Evolutionary conservation across 2,888 invertebrate species (phyloP), one percentile per base, ranked within the genome.

Genomic region (Eristalis pertinax): DNA sequence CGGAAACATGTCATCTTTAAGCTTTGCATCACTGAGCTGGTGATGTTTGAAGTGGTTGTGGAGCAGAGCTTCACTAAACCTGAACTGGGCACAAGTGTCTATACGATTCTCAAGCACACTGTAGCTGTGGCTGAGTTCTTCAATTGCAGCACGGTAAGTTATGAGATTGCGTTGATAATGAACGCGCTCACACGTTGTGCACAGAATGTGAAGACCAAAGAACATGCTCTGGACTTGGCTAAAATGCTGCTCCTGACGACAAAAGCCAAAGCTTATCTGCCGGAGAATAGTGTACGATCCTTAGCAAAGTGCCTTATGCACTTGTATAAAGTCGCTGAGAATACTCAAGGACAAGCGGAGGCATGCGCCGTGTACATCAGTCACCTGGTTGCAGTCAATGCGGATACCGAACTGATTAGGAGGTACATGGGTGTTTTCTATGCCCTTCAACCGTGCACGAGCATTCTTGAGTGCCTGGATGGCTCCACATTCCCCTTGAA

Each of bases 1-100:
- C 85, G 91, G 1, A 91, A 91, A 22, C 92, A 92, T 78, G 89
- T 90, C n/a, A 90, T 91, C 15, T 82, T 91, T 15, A 84, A 89
- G 4, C 84, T 91, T 4, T 89, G 90, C 3, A 69, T 85, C 38
- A 87, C 89, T 11, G 89, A 91, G 8, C 19, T 91, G n/a, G 62
- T 63, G 13, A 63, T 83, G 69, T 83, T 74, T 56, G 86, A 86
- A 13, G 38, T 35, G 5, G 64, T 81, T 13, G 67, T 77, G 7
- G 78, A 81, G 19, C 60, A 74, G 10, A 58, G 74, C 13, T 84
- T 75, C 35, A 67, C n/a, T 1, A 74, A 77, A 70, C 32, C 41
- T 0, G 77, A 73, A 8, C 58, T 80, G 0, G 50, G 77, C 26
- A 8, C 72, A 85, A 35, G 62, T 35, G 78, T 89, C 8, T 73